Evolutionary conservation across 2,113 vertebrate species (phyloP).

Genomic region (Oncorhynchus gorbuscha): DNA sequence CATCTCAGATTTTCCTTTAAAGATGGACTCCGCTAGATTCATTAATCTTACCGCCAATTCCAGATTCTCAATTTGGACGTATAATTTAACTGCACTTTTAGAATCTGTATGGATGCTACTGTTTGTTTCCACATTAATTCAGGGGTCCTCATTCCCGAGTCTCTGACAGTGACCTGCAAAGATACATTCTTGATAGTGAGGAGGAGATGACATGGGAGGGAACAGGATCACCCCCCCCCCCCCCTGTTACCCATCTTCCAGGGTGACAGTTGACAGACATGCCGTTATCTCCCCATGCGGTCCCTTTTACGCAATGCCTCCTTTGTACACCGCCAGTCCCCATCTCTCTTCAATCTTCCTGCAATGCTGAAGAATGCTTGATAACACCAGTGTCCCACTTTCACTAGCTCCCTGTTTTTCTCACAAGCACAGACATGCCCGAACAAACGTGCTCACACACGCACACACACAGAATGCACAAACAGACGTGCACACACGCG

Average conservation of each 20-base stretch:
- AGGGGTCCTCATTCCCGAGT: slow-evolving; percentile 54
- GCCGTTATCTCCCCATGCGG: slow-evolving; percentile 66
- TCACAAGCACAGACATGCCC: not conserved
- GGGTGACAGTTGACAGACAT: slow-evolving; percentile 72
- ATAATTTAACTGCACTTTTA: too few relatives aligned
- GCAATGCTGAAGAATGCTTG: slow-evolving; percentile 43
- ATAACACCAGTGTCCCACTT: slow-evolving; percentile 36
- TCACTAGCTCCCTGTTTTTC: not conserved
- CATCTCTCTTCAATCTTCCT: slow-evolving; percentile 57
- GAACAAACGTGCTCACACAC: not conserved
- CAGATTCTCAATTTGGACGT: too few relatives aligned
- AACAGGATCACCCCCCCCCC: slow-evolving; percentile 65
- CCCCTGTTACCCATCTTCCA: slow-evolving; percentile 62
- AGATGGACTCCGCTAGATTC: too few relatives aligned
- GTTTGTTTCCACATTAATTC: not conserved
- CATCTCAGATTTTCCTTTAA: not conserved
- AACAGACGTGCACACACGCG: slow-evolving; percentile 8
- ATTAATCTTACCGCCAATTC: too few relatives aligned
- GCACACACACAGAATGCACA: not conserved
- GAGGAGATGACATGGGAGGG: slow-evolving; percentile 55
- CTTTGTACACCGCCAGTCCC: slow-evolving; percentile 1
- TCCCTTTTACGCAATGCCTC: slow-evolving; percentile 45
- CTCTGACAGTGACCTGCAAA: slow-evolving; percentile 60
- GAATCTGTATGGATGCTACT: not conserved
- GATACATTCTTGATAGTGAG: slow-evolving; percentile 61